A percentile compares a stretch with the other conserved stretches of the same genome.
Evolutionary conservation across 2,797 vertebrate genomes (phyloP).

Genomic region (Hybognathus amarus): DNA sequence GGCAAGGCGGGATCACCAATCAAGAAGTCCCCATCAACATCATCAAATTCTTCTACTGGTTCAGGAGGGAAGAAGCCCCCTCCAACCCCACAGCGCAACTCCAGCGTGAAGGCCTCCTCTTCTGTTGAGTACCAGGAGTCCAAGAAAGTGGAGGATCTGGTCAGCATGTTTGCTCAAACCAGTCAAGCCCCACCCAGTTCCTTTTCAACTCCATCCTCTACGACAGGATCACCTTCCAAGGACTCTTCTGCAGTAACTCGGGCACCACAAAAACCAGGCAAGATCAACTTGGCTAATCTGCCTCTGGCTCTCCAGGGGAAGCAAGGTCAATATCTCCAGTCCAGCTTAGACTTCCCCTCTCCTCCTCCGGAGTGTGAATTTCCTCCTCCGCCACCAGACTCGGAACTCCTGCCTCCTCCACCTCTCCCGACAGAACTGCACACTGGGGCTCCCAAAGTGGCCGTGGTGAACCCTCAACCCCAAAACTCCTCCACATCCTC

Average conservation of each 20-base stretch:
- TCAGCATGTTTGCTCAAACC: constrained; percentile 88
- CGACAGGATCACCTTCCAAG: constrained; percentile 83
- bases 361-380: constrained; percentile 90
- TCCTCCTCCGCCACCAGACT: constrained; percentile 88
- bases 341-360: constrained; percentile 82
- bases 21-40: constrained; percentile 85
- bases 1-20: constrained; percentile 84
- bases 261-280: constrained; percentile 91
- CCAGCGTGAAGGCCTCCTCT: constrained; percentile 85
- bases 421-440: constrained; percentile 84
- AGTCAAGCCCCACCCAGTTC: constrained; percentile 73
- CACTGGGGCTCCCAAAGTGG: constrained; percentile 86
- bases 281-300: constrained; percentile 87
- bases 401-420: constrained; percentile 87
- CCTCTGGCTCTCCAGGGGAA: constrained; percentile 83
- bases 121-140: constrained; percentile 83
- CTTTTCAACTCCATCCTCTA: constrained; percentile 71
- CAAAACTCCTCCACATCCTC: constrained; percentile 75
- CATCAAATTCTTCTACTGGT: constrained; percentile 72
- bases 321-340: constrained; percentile 69
- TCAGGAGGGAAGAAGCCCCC: constrained; percentile 87
- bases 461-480: constrained; percentile 94
- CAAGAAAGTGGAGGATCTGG: constrained; percentile 91
- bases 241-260: constrained; percentile 76
- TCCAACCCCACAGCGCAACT: constrained; percentile 91